phyloP scores from a whole-genome alignment of 2,888 invertebrate genomes.

The Luffia ferchaultella region DNA sequence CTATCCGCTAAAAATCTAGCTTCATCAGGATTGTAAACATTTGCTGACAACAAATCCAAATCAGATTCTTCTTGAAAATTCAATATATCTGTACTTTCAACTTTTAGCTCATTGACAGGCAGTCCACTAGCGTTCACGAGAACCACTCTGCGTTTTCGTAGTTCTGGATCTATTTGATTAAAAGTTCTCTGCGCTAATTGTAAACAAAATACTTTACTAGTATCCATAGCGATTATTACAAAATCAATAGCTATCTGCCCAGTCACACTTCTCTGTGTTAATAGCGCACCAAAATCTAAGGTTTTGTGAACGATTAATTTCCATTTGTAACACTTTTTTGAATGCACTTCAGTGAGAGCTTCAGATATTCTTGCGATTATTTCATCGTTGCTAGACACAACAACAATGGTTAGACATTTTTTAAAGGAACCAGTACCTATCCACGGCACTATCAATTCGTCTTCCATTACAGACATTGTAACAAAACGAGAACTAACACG shows the following conservation, averaged over 20 bases:
- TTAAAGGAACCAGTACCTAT: slow-evolving; percentile 39
- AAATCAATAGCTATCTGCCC: slow-evolving; percentile 49
- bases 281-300: slow-evolving; percentile 30
- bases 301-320: slow-evolving; percentile 36
- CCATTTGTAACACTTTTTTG: slow-evolving; percentile 39
- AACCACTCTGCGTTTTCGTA: slow-evolving; percentile 40
- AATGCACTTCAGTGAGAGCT: slow-evolving; percentile 38
- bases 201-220: slow-evolving; percentile 42
- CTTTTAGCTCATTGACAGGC: slow-evolving; percentile 43
- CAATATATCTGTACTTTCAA: slow-evolving; percentile 38
- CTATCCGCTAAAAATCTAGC: slow-evolving; percentile 35
- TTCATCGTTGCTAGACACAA: slow-evolving; percentile 41
- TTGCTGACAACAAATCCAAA: slow-evolving; percentile 42
- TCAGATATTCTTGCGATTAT: slow-evolving; percentile 43
- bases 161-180: slow-evolving; percentile 45
- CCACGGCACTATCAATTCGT: slow-evolving; percentile 41
- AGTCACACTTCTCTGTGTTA: slow-evolving; percentile 33
- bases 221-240: slow-evolving; percentile 44
- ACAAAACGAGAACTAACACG: background rate
- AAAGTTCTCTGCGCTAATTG: slow-evolving; percentile 43
- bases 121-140: slow-evolving; percentile 48
- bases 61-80: slow-evolving; percentile 36
- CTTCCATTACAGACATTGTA: slow-evolving; percentile 20
- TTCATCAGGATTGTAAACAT: slow-evolving; percentile 34
- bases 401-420: slow-evolving; percentile 39